Conservation (phyloP, 2,888 invertebrate genomes). For the Deladenus siricidicola region DNA sequence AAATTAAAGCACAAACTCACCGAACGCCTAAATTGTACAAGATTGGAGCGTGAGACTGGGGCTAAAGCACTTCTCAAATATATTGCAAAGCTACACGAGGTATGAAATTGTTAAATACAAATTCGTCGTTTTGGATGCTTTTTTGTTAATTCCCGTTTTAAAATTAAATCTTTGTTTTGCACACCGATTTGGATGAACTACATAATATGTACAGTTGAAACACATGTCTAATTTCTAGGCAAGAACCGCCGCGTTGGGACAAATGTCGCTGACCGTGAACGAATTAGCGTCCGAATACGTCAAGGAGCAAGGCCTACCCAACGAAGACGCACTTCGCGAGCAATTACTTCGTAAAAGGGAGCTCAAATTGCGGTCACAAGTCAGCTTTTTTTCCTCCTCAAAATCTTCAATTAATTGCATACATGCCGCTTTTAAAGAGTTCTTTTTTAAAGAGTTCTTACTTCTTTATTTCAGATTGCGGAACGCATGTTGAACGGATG, state of each 20-base stretch:
- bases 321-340: constrained; percentile 12
- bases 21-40: constrained; percentile 9
- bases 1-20: constrained; percentile 12
- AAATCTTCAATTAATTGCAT: background rate
- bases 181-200: no score
- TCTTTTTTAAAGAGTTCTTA: no score
- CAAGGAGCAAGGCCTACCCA: constrained; percentile 12
- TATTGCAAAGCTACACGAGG: constrained; percentile 12
- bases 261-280: background rate
- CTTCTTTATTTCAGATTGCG: no score
- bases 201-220: no score
- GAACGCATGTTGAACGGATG: background rate
- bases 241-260: background rate
- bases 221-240: background rate
- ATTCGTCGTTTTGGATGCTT: no score
- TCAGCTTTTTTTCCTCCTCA: background rate
- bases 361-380: constrained; percentile 13
- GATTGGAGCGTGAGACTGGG: constrained; percentile 9
- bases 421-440: background rate
- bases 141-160: background rate
- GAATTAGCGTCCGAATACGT: constrained; percentile 19
- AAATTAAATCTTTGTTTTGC: background rate
- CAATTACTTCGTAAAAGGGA: constrained; percentile 10
- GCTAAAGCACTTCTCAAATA: constrained; percentile 14
- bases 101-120: no score